These are phyloP conservation scores for Ditylenchus weischeri DNA, from an alignment of 2,888 invertebrate species.

Conservation along the genomic window DNA sequence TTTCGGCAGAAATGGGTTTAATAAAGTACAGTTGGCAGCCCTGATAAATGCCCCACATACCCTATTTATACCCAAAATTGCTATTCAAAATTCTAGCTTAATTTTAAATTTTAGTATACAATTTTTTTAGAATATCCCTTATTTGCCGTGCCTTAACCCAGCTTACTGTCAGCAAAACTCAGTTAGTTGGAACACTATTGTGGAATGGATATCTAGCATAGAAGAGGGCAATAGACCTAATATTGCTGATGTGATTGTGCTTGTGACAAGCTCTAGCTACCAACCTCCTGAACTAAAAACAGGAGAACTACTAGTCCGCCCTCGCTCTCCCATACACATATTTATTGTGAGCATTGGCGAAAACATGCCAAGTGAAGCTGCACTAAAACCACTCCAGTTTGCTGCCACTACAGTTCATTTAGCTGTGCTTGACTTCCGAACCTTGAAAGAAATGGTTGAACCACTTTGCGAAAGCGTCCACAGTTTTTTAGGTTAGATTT, in stretches of 20 bases:
- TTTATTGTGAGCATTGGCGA: slow-evolving; percentile 48
- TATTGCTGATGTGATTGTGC: slow-evolving; percentile 47
- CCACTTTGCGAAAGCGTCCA: slow-evolving; percentile 50
- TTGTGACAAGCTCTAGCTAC: slow-evolving; percentile 44
- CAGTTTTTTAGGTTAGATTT: slow-evolving; percentile 38
- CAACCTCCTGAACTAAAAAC: slow-evolving; percentile 39
- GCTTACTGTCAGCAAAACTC: slow-evolving; percentile 21
- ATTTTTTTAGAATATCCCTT: slow-evolving; percentile 33
- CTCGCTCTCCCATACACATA: slow-evolving; percentile 53
- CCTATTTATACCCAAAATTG: too few species aligned
- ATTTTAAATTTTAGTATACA: not conserved
- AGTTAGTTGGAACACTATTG: slow-evolving; percentile 37
- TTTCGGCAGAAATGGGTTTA: too few species aligned
- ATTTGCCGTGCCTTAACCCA: slow-evolving; percentile 30
- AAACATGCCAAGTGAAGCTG: slow-evolving; percentile 20
- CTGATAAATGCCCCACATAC: too few species aligned
- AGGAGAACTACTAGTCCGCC: slow-evolving; percentile 46
- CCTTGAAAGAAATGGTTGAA: slow-evolving; percentile 39
- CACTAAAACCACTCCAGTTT: slow-evolving; percentile 26
- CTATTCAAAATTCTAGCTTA: not conserved
- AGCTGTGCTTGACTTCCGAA: slow-evolving; percentile 45
- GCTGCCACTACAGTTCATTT: slow-evolving; percentile 36
- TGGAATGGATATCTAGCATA: slow-evolving; percentile 27
- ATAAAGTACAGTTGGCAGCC: too few species aligned
- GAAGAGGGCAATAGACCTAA: slow-evolving; percentile 41